Conservation (phyloP, 2,888 invertebrate species). For the Pseudococcus viburni region DNA sequence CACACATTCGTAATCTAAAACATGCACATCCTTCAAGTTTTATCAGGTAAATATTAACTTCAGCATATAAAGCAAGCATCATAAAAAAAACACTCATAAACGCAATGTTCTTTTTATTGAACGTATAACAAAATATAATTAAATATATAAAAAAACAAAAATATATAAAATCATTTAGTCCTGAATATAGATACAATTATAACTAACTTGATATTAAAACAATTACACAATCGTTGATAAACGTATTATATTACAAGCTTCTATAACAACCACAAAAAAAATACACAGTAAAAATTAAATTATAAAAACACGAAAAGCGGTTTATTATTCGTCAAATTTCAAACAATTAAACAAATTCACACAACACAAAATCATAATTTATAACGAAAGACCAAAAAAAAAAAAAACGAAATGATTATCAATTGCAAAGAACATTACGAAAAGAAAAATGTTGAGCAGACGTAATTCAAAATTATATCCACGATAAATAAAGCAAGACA, state of each 20-base stretch:
- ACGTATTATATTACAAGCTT: background rate
- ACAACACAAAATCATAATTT: background rate
- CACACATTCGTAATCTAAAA: background rate
- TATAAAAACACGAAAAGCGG: constrained; percentile 44
- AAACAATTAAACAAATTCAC: background rate
- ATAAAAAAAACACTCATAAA: constrained; percentile 14
- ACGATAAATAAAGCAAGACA: background rate
- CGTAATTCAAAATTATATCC: constrained; percentile 11
- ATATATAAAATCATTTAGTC: constrained; percentile 34
- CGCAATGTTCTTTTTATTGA: constrained; percentile 46
- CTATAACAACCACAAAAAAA: constrained; percentile 35
- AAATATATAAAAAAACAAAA: constrained; percentile 3
- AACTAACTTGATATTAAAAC: constrained; percentile 34
- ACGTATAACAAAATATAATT: constrained; percentile 53
- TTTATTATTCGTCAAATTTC: background rate
- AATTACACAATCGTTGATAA: constrained; percentile 21
- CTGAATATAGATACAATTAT: constrained; percentile 7
- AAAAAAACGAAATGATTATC: constrained; percentile 61
- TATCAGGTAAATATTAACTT: background rate
- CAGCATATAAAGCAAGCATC: background rate
- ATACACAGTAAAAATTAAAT: constrained; percentile 20
- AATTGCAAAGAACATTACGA: constrained; percentile 49
- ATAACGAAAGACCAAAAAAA: background rate
- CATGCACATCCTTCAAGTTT: background rate
- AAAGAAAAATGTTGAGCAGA: constrained; percentile 45